These are phyloP conservation scores for Alexandromys oeconomus DNA, from an alignment of 2,797 vertebrate genomes.

Conservation along the genomic window DNA sequence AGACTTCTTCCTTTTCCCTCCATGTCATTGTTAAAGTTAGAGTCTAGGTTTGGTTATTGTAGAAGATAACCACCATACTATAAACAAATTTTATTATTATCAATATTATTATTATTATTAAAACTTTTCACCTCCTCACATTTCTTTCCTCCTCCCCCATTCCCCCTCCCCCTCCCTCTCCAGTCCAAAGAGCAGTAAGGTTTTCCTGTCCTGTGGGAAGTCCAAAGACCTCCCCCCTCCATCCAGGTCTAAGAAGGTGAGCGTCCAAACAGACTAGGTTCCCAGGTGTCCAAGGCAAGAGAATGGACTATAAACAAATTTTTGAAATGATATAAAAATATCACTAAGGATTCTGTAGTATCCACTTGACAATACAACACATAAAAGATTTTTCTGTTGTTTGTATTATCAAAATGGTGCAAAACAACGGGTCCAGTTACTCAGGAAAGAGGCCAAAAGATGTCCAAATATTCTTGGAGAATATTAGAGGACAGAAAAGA, in stretches of 20 bases:
- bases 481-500: not conserved
- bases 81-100: not conserved
- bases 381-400: not conserved
- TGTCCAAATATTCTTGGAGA: conserved; percentile 30
- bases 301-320: not conserved
- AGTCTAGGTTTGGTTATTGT: not conserved
- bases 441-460: not conserved
- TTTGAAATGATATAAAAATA: conserved; percentile 51
- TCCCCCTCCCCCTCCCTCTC: too few relatives aligned
- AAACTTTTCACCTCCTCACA: too few relatives aligned
- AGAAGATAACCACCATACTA: not conserved
- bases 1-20: not conserved
- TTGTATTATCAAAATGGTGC: not conserved
- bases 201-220: too few relatives aligned
- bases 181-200: too few relatives aligned
- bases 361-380: not conserved
- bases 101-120: too few relatives aligned
- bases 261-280: too few relatives aligned
- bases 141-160: too few relatives aligned
- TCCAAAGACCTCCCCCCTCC: too few relatives aligned
- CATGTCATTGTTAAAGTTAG: not conserved
- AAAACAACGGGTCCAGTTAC: not conserved
- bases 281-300: too few relatives aligned
- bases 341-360: not conserved
- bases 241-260: too few relatives aligned